Base-by-base conservation (phyloP, 2,888 invertebrate species). In the Drosophila imparisetae region DNA sequence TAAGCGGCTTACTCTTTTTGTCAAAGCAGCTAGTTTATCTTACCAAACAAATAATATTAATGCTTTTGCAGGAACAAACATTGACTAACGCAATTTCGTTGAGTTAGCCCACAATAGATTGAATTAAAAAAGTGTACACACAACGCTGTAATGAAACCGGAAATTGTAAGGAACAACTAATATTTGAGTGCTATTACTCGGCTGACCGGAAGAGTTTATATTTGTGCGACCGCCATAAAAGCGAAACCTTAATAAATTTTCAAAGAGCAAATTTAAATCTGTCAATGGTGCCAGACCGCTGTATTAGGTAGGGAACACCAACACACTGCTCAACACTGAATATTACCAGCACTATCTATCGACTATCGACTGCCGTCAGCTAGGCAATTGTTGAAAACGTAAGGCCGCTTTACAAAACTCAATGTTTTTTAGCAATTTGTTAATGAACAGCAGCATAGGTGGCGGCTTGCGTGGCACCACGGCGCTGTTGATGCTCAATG, bases 401-500 rank as follows among this genome's bases (percentile, higher is more conserved):
- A 70, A 84, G 66, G 42, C 76, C 50, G 74, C 63, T 64, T 84
- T 78, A 79, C 73, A 86, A 78, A 80, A 86, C 75, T 75, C 34
- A 80, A 92, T 92, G 92, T 89, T 89, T 68, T 88, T 87, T 59
- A 76, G 83, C 36, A 91, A 86, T 83, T 86, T 92, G 57, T 85
- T 92, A 81, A 80, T 90, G 55, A 92, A 86, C 86, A 83, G 62
- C 55, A 69, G 80, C 32, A 54, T 86, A 52, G 81, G 76, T 66
- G 64, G 77, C 53, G 66, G 78, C 50, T 55, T 90, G 57, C 83
- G 86, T 10, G 50, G 60, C 40, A 50, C 70, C 30, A 54, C 73
- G 32, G 59, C 66, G 11, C 66, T 59, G 66, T 70, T 64, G 58
- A 64, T 75, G 4, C 60, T 84, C 2, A 52, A 78, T 61, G 54